A percentile compares a stretch with the other conserved stretches of the same genome.
phyloP scores from a whole-genome alignment of 2,888 invertebrate species.

The Platynereis dumerilii region DNA sequence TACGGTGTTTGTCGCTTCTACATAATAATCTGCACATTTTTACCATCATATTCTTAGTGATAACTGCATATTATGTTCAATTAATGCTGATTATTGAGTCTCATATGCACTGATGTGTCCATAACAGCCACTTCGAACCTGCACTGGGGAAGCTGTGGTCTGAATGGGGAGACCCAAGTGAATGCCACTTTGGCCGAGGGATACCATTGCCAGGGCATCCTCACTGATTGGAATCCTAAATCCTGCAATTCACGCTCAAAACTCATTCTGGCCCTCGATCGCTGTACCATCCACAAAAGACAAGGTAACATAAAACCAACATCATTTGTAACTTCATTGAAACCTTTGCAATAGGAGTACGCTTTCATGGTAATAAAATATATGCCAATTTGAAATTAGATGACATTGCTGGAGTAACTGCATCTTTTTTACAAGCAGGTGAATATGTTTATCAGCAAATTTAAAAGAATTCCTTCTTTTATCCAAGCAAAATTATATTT shows the following conservation, averaged over 20 bases:
- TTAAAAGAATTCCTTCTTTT: too few relatives aligned
- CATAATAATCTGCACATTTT: background rate
- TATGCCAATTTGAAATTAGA: too few relatives aligned
- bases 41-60: too few relatives aligned
- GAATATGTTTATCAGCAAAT: too few relatives aligned
- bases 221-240: conserved; percentile 27
- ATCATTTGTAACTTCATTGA: background rate
- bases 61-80: too few relatives aligned
- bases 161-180: conserved; percentile 22
- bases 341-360: background rate
- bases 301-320: conserved; percentile 7
- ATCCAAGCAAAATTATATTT: too few relatives aligned
- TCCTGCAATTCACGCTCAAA: conserved; percentile 22
- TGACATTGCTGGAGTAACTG: too few relatives aligned
- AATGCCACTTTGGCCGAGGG: conserved; percentile 20
- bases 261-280: conserved; percentile 17
- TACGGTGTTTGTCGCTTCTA: background rate
- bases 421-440: too few relatives aligned
- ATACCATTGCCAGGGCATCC: conserved; percentile 22
- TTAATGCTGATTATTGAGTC: too few relatives aligned
- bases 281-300: conserved; percentile 13
- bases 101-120: background rate
- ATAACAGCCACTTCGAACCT: conserved; percentile 13
- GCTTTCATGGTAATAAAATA: background rate
- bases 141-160: conserved; percentile 27